Base-by-base conservation (phyloP, 2,113 vertebrate genomes). In the Lota lota region DNA sequence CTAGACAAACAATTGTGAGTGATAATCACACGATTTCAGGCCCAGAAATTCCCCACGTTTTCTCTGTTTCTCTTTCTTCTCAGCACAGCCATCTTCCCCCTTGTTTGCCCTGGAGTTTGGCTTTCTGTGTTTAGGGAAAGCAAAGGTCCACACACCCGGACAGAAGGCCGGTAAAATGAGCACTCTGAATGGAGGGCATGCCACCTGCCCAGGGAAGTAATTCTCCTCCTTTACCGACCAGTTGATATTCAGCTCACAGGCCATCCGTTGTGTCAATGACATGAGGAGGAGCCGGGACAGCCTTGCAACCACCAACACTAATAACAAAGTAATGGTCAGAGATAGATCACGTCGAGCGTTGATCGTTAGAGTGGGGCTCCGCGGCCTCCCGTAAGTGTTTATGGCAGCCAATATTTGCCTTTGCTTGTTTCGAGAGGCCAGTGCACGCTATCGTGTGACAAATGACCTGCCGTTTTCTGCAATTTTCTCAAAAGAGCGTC, bases 191-290 rank as follows among this genome's bases (percentile, higher is more conserved):
- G 7, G 28, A 33, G 28, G 28, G 28, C 28, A 5, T 4, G 83
- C 78, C 85, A 88, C 85, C 80, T 89, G 87, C 84, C 88, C 85
- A 66, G 79, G 77, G 76, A 75, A 83, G 84, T 84, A 87, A 87
- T 79, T 86, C 86, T 86, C 86, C 87, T 85, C 84, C 77, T 82
- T 90, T 88, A 89, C 83, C 88, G 87, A 84, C 76, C 84, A 67
- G 83, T 90, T 87, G 84, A 80, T 86, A 91, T 87, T 86, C 87
- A 83, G 80, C 83, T 85, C 83, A 87, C 86, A 80, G 62, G 76
- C 78, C 28, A 83, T 85, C 78, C 77, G 83, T 87, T 88, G 79
- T 77, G 80, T 87, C 87, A 88, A 80, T 85, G 88, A 87, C 88
- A 84, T 74, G 88, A 82, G 79, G 40, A 47, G 79, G 82, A 81